Evolutionary conservation across 2,797 vertebrate species (phyloP), one percentile per base, ranked within the genome.

Genomic region (Threskiornis aethiopicus): DNA sequence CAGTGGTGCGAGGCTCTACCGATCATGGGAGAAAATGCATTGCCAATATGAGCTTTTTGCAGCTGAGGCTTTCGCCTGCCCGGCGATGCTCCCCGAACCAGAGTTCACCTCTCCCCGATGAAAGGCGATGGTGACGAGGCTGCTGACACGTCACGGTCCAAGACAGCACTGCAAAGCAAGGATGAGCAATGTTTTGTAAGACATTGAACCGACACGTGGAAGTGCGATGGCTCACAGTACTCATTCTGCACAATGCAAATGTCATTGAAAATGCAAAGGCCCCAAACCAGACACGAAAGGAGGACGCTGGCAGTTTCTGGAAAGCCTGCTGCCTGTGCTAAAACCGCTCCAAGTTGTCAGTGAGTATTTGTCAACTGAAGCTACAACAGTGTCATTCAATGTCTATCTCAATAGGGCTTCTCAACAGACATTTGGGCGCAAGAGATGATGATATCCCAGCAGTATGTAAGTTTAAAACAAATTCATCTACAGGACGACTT

Each of bases 61-160:
- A 75, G 44, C 54, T 16, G 66, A 78, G 37, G 31, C 59, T 46
- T 79, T 59, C 37, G 28, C n/a, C 42, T 47, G 44, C 19, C 29
- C 5, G 2, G 16, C 1, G 0, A 20, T 39, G 35, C 54, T 86
- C 41, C 55, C 39, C 0, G 1, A 47, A 42, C 26, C 1, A 2
- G 29, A 41, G 51, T 29, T 70, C 52, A 59, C 4, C 37, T 37
- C 67, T 73, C 42, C 29, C 5, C 1, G 1, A 8, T 1, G 1
- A n/a, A 49, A 62, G 54, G 33, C 35, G 67, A 24, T 24, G 55
- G 54, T 29, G 33, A 46, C 17, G 22, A 39, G 61, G 67, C 55
- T 73, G 55, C 73, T 62, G 61, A 26, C 29, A 39, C 4, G 0
- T 16, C 42, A 44, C 0, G 1, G 33, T 17, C 51, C 44, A 22